phyloP scores from a whole-genome alignment of 53 echinoderm and acorn worm genomes.

The Apostichopus leukothele region DNA sequence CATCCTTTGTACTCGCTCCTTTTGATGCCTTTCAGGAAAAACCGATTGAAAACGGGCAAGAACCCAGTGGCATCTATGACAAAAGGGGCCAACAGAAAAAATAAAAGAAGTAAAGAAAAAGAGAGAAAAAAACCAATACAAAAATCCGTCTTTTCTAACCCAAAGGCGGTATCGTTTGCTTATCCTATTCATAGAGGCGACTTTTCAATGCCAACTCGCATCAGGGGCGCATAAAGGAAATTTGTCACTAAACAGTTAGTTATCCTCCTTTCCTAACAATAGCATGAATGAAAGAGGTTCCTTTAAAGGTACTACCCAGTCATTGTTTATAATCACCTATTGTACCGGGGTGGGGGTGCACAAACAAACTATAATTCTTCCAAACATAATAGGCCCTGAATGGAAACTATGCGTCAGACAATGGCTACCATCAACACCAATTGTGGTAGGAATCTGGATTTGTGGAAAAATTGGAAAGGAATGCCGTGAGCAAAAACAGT shows the following conservation, averaged over 20 bases:
- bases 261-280: conserved; percentile 1
- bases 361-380: background rate
- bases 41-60: background rate
- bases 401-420: conserved; percentile 23
- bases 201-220: conserved; percentile 19
- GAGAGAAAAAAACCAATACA: background rate
- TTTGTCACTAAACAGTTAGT: conserved; percentile 28
- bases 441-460: background rate
- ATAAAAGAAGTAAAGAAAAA: background rate
- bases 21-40: conserved; percentile 26
- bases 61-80: conserved; percentile 11
- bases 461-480: conserved; percentile 6
- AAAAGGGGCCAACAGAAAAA: background rate
- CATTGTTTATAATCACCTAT: conserved; percentile 13
- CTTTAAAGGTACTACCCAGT: background rate
- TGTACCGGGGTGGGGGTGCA: conserved; percentile 14
- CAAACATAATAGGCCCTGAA: background rate
- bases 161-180: conserved; percentile 30
- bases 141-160: background rate
- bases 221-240: background rate
- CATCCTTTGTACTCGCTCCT: conserved; percentile 11
- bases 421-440: conserved; percentile 23
- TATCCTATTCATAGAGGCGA: conserved; percentile 10
- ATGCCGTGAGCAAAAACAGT: conserved; percentile 11
- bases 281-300: background rate